Evolutionary conservation across 2,113 vertebrate species (phyloP).

Genomic region (Lynx canadensis): DNA sequence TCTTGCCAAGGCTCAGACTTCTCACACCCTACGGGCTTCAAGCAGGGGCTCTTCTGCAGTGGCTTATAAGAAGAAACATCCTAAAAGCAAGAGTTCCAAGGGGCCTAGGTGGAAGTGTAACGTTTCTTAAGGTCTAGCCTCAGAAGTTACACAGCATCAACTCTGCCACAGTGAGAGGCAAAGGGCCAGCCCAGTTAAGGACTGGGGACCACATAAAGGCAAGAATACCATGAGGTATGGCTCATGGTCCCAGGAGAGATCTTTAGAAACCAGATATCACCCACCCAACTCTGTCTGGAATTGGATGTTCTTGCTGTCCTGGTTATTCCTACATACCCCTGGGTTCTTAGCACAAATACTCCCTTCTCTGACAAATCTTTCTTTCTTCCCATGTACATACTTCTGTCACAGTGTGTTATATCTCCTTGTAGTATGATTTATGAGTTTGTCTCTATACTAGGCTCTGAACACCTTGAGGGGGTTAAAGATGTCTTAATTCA

Average conservation of each 20-base stretch:
- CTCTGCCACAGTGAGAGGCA: background rate
- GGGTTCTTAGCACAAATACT: background rate
- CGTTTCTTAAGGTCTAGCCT: background rate
- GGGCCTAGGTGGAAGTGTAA: background rate
- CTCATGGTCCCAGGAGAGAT: no score
- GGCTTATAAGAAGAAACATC: background rate
- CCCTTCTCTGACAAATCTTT: background rate
- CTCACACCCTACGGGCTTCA: background rate
- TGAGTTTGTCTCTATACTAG: background rate
- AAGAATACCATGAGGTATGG: rapidly evolving
- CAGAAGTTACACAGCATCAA: background rate
- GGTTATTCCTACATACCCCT: background rate
- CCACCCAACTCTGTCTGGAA: background rate
- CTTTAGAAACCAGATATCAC: background rate
- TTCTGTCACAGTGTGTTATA: background rate
- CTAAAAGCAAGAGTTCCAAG: background rate
- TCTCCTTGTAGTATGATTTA: conserved; percentile 5
- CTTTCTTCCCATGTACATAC: background rate
- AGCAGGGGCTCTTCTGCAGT: background rate
- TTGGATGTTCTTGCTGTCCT: background rate
- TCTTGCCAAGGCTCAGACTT: background rate
- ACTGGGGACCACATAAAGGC: rapidly evolving
- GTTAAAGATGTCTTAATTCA: conserved; percentile 52
- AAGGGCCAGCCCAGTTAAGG: background rate
- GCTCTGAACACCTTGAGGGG: conserved; percentile 13